Percentiles rank a stretch among this genome's conserved stretches.
Evolutionary conservation across 1,140 invertebrate genomes (phyloP).

Genomic region (Brachionus koreanus): DNA sequence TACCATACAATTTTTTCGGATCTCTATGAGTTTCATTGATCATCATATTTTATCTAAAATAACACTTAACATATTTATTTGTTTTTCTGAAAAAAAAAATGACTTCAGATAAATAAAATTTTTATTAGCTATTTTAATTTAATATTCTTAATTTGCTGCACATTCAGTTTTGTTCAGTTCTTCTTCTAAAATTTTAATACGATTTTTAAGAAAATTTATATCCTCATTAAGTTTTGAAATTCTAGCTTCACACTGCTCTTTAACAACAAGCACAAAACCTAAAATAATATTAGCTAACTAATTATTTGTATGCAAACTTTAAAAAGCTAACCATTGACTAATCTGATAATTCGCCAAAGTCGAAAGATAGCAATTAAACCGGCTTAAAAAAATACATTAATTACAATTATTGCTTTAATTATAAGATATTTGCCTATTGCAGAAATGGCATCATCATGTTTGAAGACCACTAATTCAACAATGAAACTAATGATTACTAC

Average conservation of each 20-base stretch:
- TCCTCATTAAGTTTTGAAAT: background rate
- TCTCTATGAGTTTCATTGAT: no score
- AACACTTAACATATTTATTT: no score
- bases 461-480: slow-evolving; percentile 17
- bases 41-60: no score
- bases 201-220: background rate
- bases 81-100: no score
- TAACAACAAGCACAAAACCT: background rate
- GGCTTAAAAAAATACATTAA: background rate
- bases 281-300: background rate
- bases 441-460: background rate
- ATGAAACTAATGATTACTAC: slow-evolving; percentile 35
- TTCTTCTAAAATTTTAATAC: background rate
- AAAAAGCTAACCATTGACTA: slow-evolving; percentile 24
- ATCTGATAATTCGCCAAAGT: slow-evolving; percentile 33
- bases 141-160: no score
- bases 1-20: no score
- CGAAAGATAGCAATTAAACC: slow-evolving; percentile 27
- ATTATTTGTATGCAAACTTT: background rate
- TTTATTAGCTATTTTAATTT: no score
- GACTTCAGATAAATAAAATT: no score
- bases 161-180: background rate
- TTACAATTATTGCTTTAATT: background rate
- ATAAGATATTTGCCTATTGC: background rate
- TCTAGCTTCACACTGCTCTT: background rate